Base-by-base conservation (phyloP, 2,113 vertebrate species). In the Pygoscelis antarcticus region DNA sequence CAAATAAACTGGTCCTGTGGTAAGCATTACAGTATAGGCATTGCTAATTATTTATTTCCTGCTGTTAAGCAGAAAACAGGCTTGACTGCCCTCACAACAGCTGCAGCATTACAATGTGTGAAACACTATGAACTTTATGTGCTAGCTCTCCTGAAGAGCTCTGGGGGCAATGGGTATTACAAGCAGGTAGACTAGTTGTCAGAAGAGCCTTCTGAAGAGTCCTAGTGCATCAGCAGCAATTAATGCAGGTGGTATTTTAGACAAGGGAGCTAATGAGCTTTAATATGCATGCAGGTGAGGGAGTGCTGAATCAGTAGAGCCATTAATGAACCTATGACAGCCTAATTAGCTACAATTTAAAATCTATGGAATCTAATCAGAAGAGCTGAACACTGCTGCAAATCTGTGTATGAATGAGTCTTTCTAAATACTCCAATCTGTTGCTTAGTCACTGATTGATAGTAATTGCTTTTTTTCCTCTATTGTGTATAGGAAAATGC, bases 211-310 rank as follows among this genome's bases (percentile, higher is more conserved):
- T 97, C 92, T 98, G 96, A 98, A 98, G 98, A 98, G 98, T 98
- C 98, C 98, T 98, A 90, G 98, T 98, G 98, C 98, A 99, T 98
- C 97, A 98, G 98, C 98, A 98, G 98, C 99, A 99, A 99, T 99
- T 99, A 99, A 99, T 99, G 99, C 99, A 99, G 99, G 99, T 99
- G 98, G 98, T 99, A 99, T 99, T 99, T 99, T 98, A 99, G 99
- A 99, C 99, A 99, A 99, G 99, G 98, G 98, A 98, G 98, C 99
- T 99, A 99, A 99, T 99, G 99, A 99, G 99, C 99, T 99, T 99
- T 99, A 99, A 99, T 99, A 99, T 99, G 99, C 99, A 99, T 98
- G 99, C 99, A 99, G 99, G 99, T 99, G 99, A 99, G 99, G 98
- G 98, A 99, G 98, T 99, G 99, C 99, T 98, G 99, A 99, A 99